Conservation (phyloP, 2,888 invertebrate genomes). For the Tetramorium bicarinatum region DNA sequence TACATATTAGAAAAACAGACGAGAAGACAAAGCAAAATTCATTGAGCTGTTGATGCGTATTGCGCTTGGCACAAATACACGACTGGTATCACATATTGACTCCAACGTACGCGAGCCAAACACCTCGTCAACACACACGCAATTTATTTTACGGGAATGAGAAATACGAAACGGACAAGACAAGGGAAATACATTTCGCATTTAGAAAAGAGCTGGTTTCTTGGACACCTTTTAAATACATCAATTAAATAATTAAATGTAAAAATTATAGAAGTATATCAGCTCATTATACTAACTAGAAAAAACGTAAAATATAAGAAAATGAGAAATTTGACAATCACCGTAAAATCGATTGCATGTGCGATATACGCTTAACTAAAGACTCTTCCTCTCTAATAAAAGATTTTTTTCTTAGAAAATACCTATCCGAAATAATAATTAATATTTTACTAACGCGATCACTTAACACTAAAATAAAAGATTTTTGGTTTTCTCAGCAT, state of each 20-base stretch:
- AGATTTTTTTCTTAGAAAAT: neutral
- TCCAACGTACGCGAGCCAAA: conserved; percentile 5
- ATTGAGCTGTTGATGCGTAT: conserved; percentile 42
- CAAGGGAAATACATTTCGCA: neutral
- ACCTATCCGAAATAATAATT: neutral
- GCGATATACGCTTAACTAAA: neutral
- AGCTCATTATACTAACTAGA: neutral
- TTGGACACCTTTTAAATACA: neutral
- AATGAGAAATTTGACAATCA: neutral
- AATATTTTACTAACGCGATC: neutral
- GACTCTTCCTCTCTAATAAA: neutral
- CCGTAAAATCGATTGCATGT: conserved; percentile 9
- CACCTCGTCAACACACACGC: conserved; percentile 8
- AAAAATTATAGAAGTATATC: neutral
- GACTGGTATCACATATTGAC: conserved; percentile 31
- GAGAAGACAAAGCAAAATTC: conserved; percentile 44
- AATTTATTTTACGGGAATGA: neutral
- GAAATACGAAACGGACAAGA: neutral
- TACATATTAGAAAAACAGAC: neutral
- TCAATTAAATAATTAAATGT: neutral
- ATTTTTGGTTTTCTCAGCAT: conserved; percentile 25
- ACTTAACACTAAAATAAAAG: conserved; percentile 1
- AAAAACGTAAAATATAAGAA: neutral
- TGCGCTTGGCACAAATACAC: conserved; percentile 44
- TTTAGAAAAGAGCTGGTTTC: neutral